Base-by-base conservation (phyloP, 2,113 vertebrate species). In the Echinops telfairi region DNA sequence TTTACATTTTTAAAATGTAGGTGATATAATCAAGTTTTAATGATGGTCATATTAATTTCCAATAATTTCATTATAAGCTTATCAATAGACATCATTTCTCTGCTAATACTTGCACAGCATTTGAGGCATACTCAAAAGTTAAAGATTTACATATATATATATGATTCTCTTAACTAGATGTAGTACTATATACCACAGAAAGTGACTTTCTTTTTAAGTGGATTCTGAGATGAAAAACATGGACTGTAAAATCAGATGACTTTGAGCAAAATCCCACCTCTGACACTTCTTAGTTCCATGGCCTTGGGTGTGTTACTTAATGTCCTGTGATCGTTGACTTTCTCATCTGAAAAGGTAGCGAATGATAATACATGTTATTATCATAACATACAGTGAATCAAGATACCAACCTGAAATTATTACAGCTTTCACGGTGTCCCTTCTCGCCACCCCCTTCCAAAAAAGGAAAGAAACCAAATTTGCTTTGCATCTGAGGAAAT, bases 401-500 rank as follows among this genome's bases (percentile, higher is more conserved):
- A 95, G 60, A 77, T 38, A 73, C 22, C 70, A 57, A 53, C 23
- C n/a, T 88, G 19, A 33, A 27, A 68, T 10, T 62, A 2, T 77
- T 80, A 5, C 4, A 64, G 19, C 12, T 75, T 20, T 87, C 53
- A 17, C 15, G 84, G 5, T 20, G 58, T 40, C 43, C 85, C 83
- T 62, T 62, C 16, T 62, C 60, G 11, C 47, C 47, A 53, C 73
- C 60, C 40, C 4, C 40, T 7, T 40, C 40, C 40, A 38, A 40
- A 91, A 96, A 86, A 91, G 9, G 64, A 43, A 19, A 68, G 15
- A 19, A 83, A 19, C 23, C 62, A 94, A 89, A 36, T 78, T 75
- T 79, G 47, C 25, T 75, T 86, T 73, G 11, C 15, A 31, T 53
- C 84, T 66, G 68, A 64, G 47, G 78, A 95, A 96, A 89, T 95